Evolutionary conservation across 2,888 invertebrate genomes (phyloP).

Genomic region (Drosophila paranaensis): DNA sequence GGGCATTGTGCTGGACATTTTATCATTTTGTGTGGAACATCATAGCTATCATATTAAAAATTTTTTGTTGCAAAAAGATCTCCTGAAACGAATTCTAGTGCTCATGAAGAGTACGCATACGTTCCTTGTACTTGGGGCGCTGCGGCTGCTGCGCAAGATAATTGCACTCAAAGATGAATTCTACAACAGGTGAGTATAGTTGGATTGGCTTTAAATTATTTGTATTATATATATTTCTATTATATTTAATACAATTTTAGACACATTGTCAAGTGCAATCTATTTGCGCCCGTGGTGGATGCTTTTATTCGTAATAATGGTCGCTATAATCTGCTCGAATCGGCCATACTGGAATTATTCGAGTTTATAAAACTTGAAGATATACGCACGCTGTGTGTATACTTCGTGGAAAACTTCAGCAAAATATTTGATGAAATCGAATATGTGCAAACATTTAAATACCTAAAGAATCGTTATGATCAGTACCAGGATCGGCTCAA

Average conservation of each 20-base stretch:
- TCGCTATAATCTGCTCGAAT: conserved; percentile 99
- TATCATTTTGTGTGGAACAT: conserved; percentile 99
- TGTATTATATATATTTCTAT: not conserved
- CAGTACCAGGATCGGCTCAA: conserved; percentile 96
- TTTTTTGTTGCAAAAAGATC: conserved; percentile 98
- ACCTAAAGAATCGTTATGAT: conserved; percentile 94
- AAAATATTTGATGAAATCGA: conserved; percentile 97
- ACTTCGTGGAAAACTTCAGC: conserved; percentile 98
- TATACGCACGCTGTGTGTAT: conserved; percentile 94
- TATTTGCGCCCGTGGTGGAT: conserved; percentile 98
- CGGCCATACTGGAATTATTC: conserved; percentile 99
- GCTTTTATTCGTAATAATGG: conserved; percentile 98
- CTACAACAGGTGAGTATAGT: conserved; percentile 89
- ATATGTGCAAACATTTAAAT: conserved; percentile 99
- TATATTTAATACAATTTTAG: conserved; percentile 82
- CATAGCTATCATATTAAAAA: conserved; percentile 99
- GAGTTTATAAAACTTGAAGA: conserved; percentile 98
- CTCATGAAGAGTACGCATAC: conserved; percentile 98
- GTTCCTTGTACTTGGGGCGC: conserved; percentile 97
- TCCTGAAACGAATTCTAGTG: conserved; percentile 96
- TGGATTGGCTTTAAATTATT: not conserved
- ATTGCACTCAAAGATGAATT: conserved; percentile 99
- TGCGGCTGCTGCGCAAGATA: conserved; percentile 98
- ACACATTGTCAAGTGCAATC: conserved; percentile 96
- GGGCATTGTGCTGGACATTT: conserved; percentile 96